Base-by-base conservation (phyloP, 2,888 invertebrate species). In the Apoderus coryli region DNA sequence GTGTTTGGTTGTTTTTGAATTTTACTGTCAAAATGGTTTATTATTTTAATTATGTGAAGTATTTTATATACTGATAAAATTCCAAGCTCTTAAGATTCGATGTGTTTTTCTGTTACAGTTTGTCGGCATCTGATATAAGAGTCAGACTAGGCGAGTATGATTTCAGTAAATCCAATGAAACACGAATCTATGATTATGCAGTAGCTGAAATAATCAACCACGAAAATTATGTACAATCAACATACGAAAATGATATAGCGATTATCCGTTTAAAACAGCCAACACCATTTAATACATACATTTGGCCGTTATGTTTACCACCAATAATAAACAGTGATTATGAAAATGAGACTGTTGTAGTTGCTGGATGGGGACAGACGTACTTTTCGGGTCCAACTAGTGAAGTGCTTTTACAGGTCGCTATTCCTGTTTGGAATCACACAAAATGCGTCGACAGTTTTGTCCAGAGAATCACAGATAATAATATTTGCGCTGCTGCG, bases 261-360 rank as follows among this genome's bases (percentile, higher is more conserved):
- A 65, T 86, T 19, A 42, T 88, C 24, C 72, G 69, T 44, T 57
- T 84, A 29, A 64, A 72, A 37, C 57, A 69, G 5, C 64, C 75
- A 0, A 72, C 76, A 0, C 56, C 68, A 4, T 84, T 82, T 52
- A 77, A 77, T 45, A 69, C 72, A 1, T 82, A 81, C 47, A 76
- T 86, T 29, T 81, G 82, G 77, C 85, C 84, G 0, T 72, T 85
- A 31, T 88, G 86, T 50, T 65, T 88, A 38, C 86, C 86, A 0
- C 76, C 79, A 0, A 45, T 67, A 0, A 68, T 65, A 2, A n/a
- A n/a, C n/a, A n/a, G n/a, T 19, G 19, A 19, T n/a, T 19, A 7
- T n/a, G 19, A 19, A 19, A 19, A n/a, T 19, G 19, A 70, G 47
- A 64, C 59, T 5, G 79, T 66, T 16, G 63, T 72, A 32, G 75